Evolutionary conservation across 2,113 vertebrate species (phyloP), one percentile per base, ranked within the genome.

Genomic region (Thunnus maccoyii): DNA sequence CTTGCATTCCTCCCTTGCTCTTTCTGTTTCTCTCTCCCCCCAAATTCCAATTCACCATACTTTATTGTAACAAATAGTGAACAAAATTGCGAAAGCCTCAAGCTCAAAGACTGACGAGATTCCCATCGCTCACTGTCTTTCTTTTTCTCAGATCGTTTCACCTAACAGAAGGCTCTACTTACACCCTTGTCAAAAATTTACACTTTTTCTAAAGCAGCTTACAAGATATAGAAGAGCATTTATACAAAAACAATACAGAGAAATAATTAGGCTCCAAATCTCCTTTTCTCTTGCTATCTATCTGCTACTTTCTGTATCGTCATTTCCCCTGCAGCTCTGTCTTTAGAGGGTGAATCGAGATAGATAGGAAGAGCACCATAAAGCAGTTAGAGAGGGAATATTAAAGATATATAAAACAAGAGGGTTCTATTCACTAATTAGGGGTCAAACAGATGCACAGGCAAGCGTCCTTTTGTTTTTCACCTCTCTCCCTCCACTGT

Each of bases 391-490:
- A 65, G 69, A 44, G 14, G 76, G 51, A 66, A 58, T 83, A 83
- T 76, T 73, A 61, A 72, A 81, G 44, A 25, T 66, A 57, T 64
- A 68, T 75, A 81, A 79, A 72, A 72, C 18, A 16, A 67, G 56
- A 55, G 20, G 44, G 57, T 32, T 69, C 61, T 16, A 66, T 78
- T 84, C 15, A 67, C 89, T 93, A 54, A 95, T 95, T 93, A 92
- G 76, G 85, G 86, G 85, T 87, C 90, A 80, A 93, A 93, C 93
- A 93, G 94, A 96, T 93, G 90, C 91, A 90, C 87, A 90, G 76
- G 58, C 1, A 56, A 90, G 88, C 84, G 86, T 93, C 91, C 92
- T 56, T 27, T 87, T 64, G 25, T 86, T 77, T 73, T 88, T 76
- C 80, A 44, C 46, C 76, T 52, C 66, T 78, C 41, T 41, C 83